phyloP scores from a whole-genome alignment of 2,888 invertebrate species.

The Xanthia icteritia region DNA sequence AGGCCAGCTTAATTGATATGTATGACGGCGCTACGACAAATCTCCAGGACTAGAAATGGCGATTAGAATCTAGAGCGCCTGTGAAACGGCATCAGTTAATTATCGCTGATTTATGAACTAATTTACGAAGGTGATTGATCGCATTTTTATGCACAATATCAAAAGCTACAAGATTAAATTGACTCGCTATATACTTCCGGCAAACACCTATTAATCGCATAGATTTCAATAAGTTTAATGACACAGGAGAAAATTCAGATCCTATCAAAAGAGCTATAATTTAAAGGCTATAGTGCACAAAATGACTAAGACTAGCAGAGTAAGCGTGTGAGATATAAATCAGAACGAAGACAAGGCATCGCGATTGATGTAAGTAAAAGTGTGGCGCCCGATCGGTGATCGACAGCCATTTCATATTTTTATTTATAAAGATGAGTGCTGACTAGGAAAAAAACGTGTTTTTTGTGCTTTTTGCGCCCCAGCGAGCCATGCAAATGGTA shows the following conservation, averaged over 20 bases:
- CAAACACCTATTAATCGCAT: constrained; percentile 27
- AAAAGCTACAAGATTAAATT: constrained; percentile 51
- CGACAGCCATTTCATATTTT: constrained; percentile 79
- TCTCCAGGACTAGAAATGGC: constrained; percentile 69
- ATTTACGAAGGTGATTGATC: constrained; percentile 52
- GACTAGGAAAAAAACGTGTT: constrained; percentile 73
- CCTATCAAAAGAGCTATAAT: constrained; percentile 26
- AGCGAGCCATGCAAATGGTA: constrained; percentile 82
- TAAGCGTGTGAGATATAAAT: constrained; percentile 81
- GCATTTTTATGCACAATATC: constrained; percentile 59
- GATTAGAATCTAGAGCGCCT: constrained; percentile 75
- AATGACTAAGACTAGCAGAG: constrained; percentile 69
- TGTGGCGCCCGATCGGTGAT: constrained; percentile 84
- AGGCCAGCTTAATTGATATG: constrained; percentile 81
- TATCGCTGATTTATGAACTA: constrained; percentile 61
- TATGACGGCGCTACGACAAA: constrained; percentile 82
- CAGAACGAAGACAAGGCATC: constrained; percentile 78
- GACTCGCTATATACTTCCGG: constrained; percentile 68
- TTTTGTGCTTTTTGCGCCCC: constrained; percentile 74
- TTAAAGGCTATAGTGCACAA: constrained; percentile 33
- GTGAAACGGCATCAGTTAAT: constrained; percentile 61
- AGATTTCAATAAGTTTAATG: constrained; percentile 19
- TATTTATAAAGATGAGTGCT: constrained; percentile 82
- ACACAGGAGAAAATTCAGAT: background rate
- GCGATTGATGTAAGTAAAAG: constrained; percentile 84